Evolutionary conservation across 1,140 invertebrate species (phyloP).

Genomic region (Platyscapa corneri): DNA sequence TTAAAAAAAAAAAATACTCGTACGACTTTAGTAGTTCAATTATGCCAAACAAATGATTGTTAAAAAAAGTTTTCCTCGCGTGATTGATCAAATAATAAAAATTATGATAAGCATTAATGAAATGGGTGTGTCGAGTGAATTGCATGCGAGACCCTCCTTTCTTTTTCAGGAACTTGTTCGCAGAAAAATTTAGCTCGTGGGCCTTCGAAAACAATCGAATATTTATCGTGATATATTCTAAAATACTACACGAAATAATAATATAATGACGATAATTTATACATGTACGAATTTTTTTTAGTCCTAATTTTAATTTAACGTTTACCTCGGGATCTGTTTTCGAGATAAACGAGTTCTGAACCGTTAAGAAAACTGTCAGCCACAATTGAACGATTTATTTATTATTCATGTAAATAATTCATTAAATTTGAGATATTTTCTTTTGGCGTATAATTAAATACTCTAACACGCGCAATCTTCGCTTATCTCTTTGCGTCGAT

Average conservation of each 20-base stretch:
- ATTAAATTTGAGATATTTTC: not conserved
- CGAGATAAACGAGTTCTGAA: conserved; percentile 1
- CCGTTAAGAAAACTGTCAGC: not conserved
- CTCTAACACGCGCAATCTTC: not conserved
- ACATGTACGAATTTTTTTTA: not conserved
- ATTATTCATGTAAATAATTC: not conserved
- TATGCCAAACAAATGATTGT: not conserved
- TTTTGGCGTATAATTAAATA: not conserved
- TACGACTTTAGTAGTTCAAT: not conserved
- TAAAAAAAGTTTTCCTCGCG: not conserved
- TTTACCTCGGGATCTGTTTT: not conserved
- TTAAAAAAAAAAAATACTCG: too few relatives aligned
- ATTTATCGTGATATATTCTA: not conserved
- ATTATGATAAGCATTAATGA: not conserved
- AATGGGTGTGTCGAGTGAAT: not conserved
- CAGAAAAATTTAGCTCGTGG: not conserved
- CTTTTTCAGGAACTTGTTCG: too few relatives aligned
- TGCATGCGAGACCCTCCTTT: not conserved
- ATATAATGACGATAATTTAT: not conserved
- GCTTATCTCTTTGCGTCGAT: not conserved
- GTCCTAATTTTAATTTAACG: not conserved
- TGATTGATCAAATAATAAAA: not conserved
- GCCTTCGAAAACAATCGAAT: not conserved
- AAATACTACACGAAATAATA: not conserved
- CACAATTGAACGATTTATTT: conserved; percentile 10